These are phyloP conservation scores for Pecten maximus DNA, from an alignment of 2,888 invertebrate genomes.

Conservation along the genomic window DNA sequence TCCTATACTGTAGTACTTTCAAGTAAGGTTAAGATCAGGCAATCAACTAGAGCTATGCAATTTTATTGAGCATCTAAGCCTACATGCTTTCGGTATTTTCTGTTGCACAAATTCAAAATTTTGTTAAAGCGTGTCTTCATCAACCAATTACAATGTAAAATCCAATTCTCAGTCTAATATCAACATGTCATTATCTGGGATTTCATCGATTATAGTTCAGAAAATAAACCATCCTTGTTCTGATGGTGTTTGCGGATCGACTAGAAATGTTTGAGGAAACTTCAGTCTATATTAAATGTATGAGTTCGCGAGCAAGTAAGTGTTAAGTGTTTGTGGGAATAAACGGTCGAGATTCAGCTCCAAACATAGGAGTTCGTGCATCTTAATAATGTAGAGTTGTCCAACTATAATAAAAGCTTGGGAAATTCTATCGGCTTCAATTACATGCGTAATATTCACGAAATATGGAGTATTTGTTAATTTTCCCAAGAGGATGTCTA, in stretches of 20 bases:
- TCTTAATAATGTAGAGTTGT: background rate
- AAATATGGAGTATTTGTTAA: slow-evolving; percentile 23
- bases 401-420: background rate
- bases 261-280: background rate
- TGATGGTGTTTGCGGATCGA: background rate
- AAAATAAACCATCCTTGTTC: background rate
- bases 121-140: no score
- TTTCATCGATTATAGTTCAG: no score
- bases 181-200: no score
- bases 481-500: slow-evolving; percentile 9
- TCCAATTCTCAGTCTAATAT: no score
- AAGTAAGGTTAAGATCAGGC: no score
- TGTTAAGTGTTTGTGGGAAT: slow-evolving; percentile 3
- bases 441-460: background rate
- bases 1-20: no score
- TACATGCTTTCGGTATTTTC: no score
- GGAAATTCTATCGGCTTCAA: background rate
- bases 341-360: background rate
- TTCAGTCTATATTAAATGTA: background rate
- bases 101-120: no score
- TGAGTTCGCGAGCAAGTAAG: background rate
- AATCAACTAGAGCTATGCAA: no score
- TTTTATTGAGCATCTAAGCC: no score
- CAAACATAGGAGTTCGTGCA: slow-evolving; percentile 15
- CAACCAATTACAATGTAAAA: no score